Evolutionary conservation across 2,113 vertebrate genomes (phyloP), one percentile per base, ranked within the genome.

Genomic region (Protobothrops mucrosquamatus): DNA sequence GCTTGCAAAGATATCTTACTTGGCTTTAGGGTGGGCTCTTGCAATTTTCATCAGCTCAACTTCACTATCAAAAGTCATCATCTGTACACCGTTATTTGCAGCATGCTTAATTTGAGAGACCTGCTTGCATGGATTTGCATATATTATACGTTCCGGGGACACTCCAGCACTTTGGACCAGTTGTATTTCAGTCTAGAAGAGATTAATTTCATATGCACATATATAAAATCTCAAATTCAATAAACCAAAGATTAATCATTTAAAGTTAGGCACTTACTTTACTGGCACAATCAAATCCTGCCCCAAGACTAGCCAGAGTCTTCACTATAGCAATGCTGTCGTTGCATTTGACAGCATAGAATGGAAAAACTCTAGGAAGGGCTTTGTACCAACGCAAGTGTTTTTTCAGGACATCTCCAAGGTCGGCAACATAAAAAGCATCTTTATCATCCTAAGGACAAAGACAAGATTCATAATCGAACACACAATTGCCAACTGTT

Each of bases 41-140:
- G 99, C 98, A 87, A 99, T 98, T 97, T 99, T 99, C 98, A 99
- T 98, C 94, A 99, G 95, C 64, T 99, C 99, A 87, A 99, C 98
- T 94, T 99, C 99, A 22, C 99, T 99, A 94, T 99, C 99, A 96
- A 99, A 99, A 18, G 99, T 99, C 99, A 99, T 99, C 99, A 99
- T 99, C 97, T 98, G 98, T 89, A 99, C 99, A 39, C 99, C 99
- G 3, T 98, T 99, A 91, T 97, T 98, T 89, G 99, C 98, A 11
- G 99, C 99, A 88, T 99, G 99, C 95, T 99, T 99, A 91, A 99
- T 99, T 93, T 99, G 99, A 92, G 99, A 99, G 46, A 99, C 97
- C 98, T 99, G 99, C 95, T 99, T 99, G 96, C 99, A 99, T 81
- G 99, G 99, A 95, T 99, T 99, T 94, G 99, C 99, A 95, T 99